Base-by-base conservation (phyloP, 2,888 invertebrate genomes). In the Apodemia mormo region DNA sequence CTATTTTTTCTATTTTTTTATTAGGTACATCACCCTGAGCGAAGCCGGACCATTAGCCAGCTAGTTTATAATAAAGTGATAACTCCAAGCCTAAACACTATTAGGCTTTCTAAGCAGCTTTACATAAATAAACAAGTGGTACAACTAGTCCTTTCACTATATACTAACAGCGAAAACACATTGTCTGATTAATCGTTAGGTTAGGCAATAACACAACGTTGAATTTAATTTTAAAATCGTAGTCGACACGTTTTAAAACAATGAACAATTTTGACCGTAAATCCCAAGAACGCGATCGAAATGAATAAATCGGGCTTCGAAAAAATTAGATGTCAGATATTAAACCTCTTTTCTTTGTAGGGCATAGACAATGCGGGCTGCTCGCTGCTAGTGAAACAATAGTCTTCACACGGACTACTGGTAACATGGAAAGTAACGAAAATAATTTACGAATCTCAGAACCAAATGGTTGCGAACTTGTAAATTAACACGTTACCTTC, bases 371-470 rank as follows among this genome's bases (percentile, higher is more conserved):
- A 81, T 79, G 71, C 72, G 75, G 40, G 78, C 75, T 76, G 71
- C 76, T 78, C 78, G 75, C 72, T 73, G 80, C 77, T 65, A 67
- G 76, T 81, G 79, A 85, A 84, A 90, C 92, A 89, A 90, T 88
- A 84, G 89, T 75, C 79, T 86, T 88, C 89, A 85, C 89, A 89
- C 89, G 89, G 82, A 64, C 61, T 64, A 64, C 61, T 64, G 61
- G 80, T 81, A 72, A 77, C 81, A 83, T 87, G 89, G 88, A 90
- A 90, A 91, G 86, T 86, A 91, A 88, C 89, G 88, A 92, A 92
- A 92, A 89, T 84, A 88, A 90, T 92, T 92, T 92, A 88, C 91
- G 90, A 92, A 90, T 89, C 81, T 85, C 85, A 84, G 85, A 84
- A 81, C 82, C 83, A 89, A 91, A 90, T 91, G 89, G 87, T 85